Base-by-base conservation (phyloP, 1,140 invertebrate species). In the Tetragonula clypearis region DNA sequence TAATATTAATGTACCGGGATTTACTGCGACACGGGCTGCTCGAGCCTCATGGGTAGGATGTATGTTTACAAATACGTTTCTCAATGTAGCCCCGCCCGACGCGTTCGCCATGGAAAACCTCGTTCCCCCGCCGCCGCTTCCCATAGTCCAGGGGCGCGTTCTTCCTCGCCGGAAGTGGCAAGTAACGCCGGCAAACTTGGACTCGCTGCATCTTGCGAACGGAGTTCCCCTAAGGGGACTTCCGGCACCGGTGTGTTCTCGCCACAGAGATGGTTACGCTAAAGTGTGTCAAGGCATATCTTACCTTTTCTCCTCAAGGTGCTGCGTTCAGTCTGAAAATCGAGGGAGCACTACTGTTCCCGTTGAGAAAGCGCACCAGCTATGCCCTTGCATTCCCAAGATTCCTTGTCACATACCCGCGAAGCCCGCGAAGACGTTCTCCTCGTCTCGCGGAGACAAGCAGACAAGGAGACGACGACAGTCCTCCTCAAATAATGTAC, bases 1-100 rank as follows among this genome's bases (percentile, higher is more conserved):
- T 93, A 93, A 92, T 92, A 92, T 93, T 93, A 93, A 93, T 92
- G 92, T 89, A 89, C 85, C 79, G 90, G 89, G 90, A 92, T 93
- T 93, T 93, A 92, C 89, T 87, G 84, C 87, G 90, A 93, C 90
- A 90, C 85, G 88, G 71, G 86, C 79, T 87, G 82, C 86, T 90
- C 89, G 89, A 88, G 80, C 89, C 69, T 72, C 86, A 65, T 80
- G 82, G 86, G 55, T 83, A 85, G 82, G 83, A 91, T 88, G 85
- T 91, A 91, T 90, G 89, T 91, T 92, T 92, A 92, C 90, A 92
- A 92, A 91, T 91, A 89, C 87, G 88, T 86, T 88, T 86, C 89
- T 88, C 88, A 84, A 85, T 77, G 75, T 84, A 82, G 55, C 78
- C 71, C 58, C 53, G 14, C 75, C 35, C 53, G 17, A 15, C 26